These are phyloP conservation scores for Heliopora coerulea DNA, from an alignment of 92 coral and sea anemone genomes.

Conservation along the genomic window DNA sequence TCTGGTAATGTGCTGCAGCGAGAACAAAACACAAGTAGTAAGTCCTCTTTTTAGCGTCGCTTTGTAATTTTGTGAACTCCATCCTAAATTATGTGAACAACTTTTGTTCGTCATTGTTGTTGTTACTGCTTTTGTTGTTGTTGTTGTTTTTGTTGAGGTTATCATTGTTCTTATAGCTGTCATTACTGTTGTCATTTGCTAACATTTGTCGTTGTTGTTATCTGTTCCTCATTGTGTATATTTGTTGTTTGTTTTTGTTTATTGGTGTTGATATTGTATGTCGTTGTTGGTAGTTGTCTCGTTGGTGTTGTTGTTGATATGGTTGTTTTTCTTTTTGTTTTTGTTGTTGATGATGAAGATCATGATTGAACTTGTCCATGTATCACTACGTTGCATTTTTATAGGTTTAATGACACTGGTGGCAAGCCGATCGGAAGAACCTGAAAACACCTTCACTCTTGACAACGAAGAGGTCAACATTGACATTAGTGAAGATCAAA, in stretches of 20 bases:
- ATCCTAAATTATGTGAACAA: no score
- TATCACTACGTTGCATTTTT: not conserved
- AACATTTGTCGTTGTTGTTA: slow-evolving; percentile 33
- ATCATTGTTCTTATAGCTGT: slow-evolving; percentile 38
- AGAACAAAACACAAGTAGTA: slow-evolving; percentile 38
- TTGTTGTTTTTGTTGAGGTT: slow-evolving; percentile 36
- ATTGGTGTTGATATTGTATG: no score
- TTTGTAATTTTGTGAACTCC: no score
- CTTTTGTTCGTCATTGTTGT: not conserved
- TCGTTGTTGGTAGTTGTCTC: not conserved
- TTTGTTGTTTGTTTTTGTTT: no score
- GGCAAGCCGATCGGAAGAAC: slow-evolving; percentile 38
- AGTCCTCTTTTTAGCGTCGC: no score
- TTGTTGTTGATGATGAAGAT: not conserved
- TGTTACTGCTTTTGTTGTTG: not conserved
- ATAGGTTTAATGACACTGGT: slow-evolving; percentile 38
- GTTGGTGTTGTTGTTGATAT: not conserved
- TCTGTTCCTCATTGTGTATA: no score
- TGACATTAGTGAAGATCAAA: slow-evolving; percentile 36
- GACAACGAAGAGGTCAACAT: slow-evolving; percentile 18
- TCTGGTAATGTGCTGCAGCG: slow-evolving; percentile 13
- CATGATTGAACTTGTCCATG: not conserved
- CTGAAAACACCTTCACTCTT: slow-evolving; percentile 10
- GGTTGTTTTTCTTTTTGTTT: not conserved
- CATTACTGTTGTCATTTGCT: not conserved